Evolutionary conservation across 1,140 invertebrate species (phyloP), one percentile per base, ranked within the genome.

Genomic region (Drosophila micromelanica): DNA sequence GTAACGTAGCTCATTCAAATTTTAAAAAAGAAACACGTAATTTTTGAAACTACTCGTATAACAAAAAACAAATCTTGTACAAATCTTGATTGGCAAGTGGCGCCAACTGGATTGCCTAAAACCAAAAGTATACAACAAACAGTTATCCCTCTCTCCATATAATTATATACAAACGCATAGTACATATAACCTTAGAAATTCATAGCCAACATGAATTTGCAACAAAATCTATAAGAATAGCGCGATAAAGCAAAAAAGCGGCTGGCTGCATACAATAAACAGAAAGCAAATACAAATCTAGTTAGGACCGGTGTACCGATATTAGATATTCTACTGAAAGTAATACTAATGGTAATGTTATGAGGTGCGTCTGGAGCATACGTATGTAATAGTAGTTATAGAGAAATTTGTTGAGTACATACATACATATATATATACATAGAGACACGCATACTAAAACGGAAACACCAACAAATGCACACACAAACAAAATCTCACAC

Each of bases 1-100:
- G 63, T 73, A 76, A 69, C 20, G 84, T 87, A 87, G 85, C 69
- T 89, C 84, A 89, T 89, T 89, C 76, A 80, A 89, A 76, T 89
- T 89, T 89, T 84, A 89, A 70, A 89, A 70, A 76, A 64, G 49
- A 65, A 68, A 76, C 65, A 68, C 64, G 63, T 78, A 73, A 79
- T 73, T 71, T 81, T 85, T 85, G 76, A 65, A 87, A 84, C 77
- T 89, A 56, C 60, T 73, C 55, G 32, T 60, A 51, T 49, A 70
- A 56, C 51, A 49, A 52, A 52, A 75, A 51, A 49, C 15, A 57
- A 81, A 81, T 64, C 52, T 82, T 82, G 84, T 87, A 89, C 48
- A 73, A 82, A 35, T 35, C 32, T 35, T 35, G 32, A 76, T 89
- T 69, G 67, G 71, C 64, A 62, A 23, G 32, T 12, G 20, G 20